Evolutionary conservation across 2,888 invertebrate species (phyloP).

Genomic region (Spisula subtruncata): DNA sequence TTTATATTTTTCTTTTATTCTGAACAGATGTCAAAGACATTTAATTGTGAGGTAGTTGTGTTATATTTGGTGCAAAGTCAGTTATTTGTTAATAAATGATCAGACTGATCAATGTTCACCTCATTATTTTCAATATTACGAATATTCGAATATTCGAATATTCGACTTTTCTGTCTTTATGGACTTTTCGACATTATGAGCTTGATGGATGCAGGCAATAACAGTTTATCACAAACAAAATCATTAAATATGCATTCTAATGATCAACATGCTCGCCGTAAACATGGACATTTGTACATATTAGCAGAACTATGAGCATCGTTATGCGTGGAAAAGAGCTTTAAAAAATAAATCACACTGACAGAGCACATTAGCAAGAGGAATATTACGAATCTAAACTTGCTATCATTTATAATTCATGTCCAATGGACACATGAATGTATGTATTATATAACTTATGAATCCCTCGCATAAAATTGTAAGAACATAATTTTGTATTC

Average conservation of each 20-base stretch:
- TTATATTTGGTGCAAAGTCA: constrained; percentile 68
- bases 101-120: constrained; percentile 30
- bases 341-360: constrained; percentile 17
- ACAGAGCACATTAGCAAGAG: not conserved
- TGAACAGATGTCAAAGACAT: constrained; percentile 46
- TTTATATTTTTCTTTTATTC: constrained; percentile 27
- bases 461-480: not conserved
- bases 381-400: constrained; percentile 23
- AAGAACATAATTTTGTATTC: not conserved
- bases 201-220: not conserved
- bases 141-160: not conserved
- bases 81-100: constrained; percentile 73
- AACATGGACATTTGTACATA: constrained; percentile 28
- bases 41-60: constrained; percentile 56
- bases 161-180: not conserved
- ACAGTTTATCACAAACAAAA: constrained; percentile 28
- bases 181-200: not conserved
- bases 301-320: not conserved
- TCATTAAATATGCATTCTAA: constrained; percentile 27
- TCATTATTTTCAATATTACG: constrained; percentile 28
- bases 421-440: constrained; percentile 17
- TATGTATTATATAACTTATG: constrained; percentile 21
- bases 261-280: constrained; percentile 21
- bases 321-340: not conserved
- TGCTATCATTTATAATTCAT: constrained; percentile 23